A percentile compares a stretch with the other conserved stretches of the same genome.
Conservation (phyloP, 1,140 invertebrate genomes). For the Thaumetopoea pityocampa region DNA sequence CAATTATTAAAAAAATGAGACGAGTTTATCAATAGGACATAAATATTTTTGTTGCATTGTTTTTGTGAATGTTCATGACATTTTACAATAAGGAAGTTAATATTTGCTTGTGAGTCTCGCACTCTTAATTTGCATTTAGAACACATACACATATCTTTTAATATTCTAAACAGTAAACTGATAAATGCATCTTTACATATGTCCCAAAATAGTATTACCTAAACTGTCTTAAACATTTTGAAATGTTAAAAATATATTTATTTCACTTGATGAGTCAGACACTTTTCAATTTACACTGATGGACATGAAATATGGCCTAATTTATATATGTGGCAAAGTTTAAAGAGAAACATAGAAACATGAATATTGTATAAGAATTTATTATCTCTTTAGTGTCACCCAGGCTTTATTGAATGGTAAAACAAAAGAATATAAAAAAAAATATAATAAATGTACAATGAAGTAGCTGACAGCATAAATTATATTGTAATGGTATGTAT, state of each 20-base stretch:
- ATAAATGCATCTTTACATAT: slow-evolving; percentile 14
- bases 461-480: too few relatives aligned
- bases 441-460: slow-evolving; percentile 12
- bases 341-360: slow-evolving; percentile 38
- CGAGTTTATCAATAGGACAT: too few relatives aligned
- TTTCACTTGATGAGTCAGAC: slow-evolving; percentile 14
- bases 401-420: slow-evolving; percentile 48
- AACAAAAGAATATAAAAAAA: slow-evolving; percentile 63
- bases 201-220: slow-evolving; percentile 32
- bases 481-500: too few relatives aligned
- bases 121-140: not conserved
- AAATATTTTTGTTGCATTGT: too few relatives aligned
- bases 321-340: slow-evolving; percentile 51
- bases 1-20: too few relatives aligned
- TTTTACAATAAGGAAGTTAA: not conserved
- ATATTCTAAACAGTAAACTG: slow-evolving; percentile 1
- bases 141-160: not conserved
- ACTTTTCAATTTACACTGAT: slow-evolving; percentile 33
- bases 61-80: too few relatives aligned
- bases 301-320: slow-evolving; percentile 25
- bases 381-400: slow-evolving; percentile 39
- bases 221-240: slow-evolving; percentile 27
- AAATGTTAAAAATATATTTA: slow-evolving; percentile 6
- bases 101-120: too few relatives aligned
- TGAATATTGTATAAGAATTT: slow-evolving; percentile 35